Conservation (phyloP, 2,888 invertebrate genomes). For the Ashinkailepas kermadecensis region DNA sequence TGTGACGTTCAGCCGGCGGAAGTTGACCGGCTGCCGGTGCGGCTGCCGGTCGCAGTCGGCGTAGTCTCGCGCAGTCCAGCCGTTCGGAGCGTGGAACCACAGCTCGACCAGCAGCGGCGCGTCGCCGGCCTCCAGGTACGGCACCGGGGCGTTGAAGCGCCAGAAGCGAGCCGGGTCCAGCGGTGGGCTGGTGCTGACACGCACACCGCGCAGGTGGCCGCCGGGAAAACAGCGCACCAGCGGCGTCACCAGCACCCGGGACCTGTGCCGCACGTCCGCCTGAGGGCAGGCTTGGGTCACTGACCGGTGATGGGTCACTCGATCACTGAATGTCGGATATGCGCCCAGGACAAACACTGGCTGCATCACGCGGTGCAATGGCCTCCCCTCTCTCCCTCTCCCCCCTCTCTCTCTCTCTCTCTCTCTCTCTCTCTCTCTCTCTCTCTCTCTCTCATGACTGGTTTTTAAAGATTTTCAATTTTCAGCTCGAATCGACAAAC, state of each 20-base stretch:
- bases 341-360: too few species aligned
- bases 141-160: neutral
- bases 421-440: too few species aligned
- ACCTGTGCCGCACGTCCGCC: neutral
- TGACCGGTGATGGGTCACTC: too few species aligned
- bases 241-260: neutral
- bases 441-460: too few species aligned
- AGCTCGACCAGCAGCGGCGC: neutral
- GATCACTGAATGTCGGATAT: too few species aligned
- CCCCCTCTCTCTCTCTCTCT: too few species aligned
- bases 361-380: too few species aligned
- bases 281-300: too few species aligned
- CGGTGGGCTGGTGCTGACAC: neutral
- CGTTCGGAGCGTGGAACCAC: conserved; percentile 1
- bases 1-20: neutral
- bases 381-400: too few species aligned
- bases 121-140: neutral
- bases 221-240: neutral
- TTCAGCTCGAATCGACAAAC: too few species aligned
- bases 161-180: neutral
- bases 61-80: neutral
- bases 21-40: neutral
- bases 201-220: conserved; percentile 9
- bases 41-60: neutral
- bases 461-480: too few species aligned